phyloP scores from a whole-genome alignment of 2,797 vertebrate genomes.

The Strix occidentalis region DNA sequence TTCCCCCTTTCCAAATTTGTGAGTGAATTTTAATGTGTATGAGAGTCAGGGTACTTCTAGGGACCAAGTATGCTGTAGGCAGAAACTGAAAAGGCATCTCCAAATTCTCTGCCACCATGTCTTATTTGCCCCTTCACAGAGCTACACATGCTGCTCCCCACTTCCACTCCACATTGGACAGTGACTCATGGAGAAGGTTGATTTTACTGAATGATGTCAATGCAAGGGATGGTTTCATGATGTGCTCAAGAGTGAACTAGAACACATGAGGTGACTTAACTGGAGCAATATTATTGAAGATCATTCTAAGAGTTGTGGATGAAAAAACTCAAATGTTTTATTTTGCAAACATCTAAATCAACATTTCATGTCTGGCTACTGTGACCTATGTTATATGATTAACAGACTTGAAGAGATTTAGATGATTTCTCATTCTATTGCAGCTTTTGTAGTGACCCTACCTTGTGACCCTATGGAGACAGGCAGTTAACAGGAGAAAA shows the following conservation, averaged over 20 bases:
- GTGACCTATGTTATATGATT: background rate
- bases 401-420: background rate
- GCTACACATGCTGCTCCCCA: background rate
- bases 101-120: background rate
- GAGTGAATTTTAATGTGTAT: background rate
- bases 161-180: background rate
- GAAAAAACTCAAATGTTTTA: background rate
- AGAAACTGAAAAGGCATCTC: background rate
- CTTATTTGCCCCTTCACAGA: background rate
- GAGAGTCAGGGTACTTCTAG: background rate
- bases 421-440: background rate
- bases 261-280: background rate
- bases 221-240: background rate
- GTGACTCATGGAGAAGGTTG: background rate
- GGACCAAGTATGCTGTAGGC: background rate
- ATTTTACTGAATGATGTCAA: background rate
- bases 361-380: background rate
- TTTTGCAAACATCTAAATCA: background rate
- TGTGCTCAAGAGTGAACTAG: background rate
- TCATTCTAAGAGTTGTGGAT: background rate
- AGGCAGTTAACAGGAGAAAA: background rate
- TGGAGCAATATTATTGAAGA: background rate
- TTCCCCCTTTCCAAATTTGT: background rate
- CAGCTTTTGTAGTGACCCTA: background rate
- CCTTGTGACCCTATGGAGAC: background rate